Conservation (phyloP, 1,140 invertebrate species). For the Calliphora vicina region DNA sequence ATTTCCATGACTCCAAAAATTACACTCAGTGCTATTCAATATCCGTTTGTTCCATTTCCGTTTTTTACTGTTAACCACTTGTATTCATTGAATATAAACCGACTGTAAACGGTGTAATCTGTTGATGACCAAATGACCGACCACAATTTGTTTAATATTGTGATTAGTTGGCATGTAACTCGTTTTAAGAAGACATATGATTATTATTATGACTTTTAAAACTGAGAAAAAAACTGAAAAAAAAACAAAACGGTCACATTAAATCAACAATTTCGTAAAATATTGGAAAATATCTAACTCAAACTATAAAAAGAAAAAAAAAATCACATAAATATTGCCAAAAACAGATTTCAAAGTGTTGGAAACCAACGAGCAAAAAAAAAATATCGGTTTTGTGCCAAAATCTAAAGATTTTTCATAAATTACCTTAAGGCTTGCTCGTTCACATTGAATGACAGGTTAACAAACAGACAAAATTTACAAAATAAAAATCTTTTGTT, state of each 20-base stretch:
- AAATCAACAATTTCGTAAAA: background rate
- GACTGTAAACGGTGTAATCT: background rate
- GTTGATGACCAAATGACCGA: background rate
- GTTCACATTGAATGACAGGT: background rate
- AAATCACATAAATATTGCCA: too few relatives aligned
- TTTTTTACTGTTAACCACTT: too few relatives aligned
- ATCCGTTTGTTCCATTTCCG: too few relatives aligned
- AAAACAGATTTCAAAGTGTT: background rate
- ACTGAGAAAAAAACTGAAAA: background rate
- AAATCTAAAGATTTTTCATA: too few relatives aligned
- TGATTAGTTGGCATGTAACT: constrained; percentile 36
- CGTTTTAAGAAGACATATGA: constrained; percentile 21
- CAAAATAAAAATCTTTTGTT: background rate
- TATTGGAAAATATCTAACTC: background rate
- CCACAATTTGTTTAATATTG: constrained; percentile 36
- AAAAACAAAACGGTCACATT: background rate
- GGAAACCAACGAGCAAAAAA: constrained; percentile 11
- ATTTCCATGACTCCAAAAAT: too few relatives aligned
- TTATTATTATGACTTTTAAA: constrained; percentile 28
- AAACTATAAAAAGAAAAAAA: background rate
- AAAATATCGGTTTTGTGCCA: background rate
- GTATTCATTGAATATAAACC: too few relatives aligned
- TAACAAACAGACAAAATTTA: background rate
- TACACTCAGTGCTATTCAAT: too few relatives aligned
- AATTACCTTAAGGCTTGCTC: constrained; percentile 1